These are phyloP conservation scores for Polia nebulosa DNA, from an alignment of 2,888 invertebrate species.

Conservation along the genomic window DNA sequence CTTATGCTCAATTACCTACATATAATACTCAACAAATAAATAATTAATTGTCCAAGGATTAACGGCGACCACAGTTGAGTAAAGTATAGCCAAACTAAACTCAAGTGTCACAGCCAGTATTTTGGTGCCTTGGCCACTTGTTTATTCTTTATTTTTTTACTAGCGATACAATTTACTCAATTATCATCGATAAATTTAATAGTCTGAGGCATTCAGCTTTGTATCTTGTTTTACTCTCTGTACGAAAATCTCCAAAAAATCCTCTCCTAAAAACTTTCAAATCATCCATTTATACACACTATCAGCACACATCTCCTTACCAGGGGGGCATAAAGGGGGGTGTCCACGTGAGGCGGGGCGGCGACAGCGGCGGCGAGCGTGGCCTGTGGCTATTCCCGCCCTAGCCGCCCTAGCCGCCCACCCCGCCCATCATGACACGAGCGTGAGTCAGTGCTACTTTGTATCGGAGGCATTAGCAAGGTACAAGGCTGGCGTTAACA, in stretches of 20 bases:
- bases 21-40: no score
- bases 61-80: no score
- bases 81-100: no score
- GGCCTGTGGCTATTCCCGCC: slow-evolving; percentile 88
- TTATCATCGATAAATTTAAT: no score
- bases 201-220: no score
- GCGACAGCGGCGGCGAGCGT: slow-evolving; percentile 82
- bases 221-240: no score
- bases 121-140: no score
- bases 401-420: slow-evolving; percentile 73
- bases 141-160: no score
- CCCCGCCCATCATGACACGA: slow-evolving; percentile 72
- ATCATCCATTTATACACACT: slow-evolving; percentile 35
- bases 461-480: slow-evolving; percentile 45
- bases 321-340: slow-evolving; percentile 66
- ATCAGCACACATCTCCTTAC: slow-evolving; percentile 46
- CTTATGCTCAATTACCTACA: no score
- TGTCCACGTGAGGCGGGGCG: slow-evolving; percentile 80
- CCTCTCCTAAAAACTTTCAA: background rate
- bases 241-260: background rate
- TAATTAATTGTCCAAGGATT: no score
- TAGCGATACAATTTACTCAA: no score
- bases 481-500: slow-evolving; percentile 40
- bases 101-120: no score
- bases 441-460: slow-evolving; percentile 62